Evolutionary conservation across 2,113 vertebrate species (phyloP).

Genomic region (Eolophus roseicapilla): DNA sequence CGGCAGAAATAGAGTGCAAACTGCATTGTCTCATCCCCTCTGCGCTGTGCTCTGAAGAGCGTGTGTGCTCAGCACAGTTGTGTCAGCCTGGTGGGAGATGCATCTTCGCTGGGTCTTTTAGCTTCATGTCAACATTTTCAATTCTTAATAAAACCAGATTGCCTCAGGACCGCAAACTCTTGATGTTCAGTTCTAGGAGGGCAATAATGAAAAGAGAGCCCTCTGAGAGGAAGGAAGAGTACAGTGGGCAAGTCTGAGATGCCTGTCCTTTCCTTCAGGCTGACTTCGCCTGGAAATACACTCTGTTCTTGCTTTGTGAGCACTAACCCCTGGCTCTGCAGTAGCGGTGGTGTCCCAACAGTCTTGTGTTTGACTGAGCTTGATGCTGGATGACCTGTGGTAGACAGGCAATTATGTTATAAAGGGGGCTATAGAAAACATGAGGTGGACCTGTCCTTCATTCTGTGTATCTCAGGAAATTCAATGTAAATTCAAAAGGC

Average conservation of each 20-base stretch:
- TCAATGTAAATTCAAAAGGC: background rate
- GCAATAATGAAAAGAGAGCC: background rate
- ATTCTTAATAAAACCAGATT: conserved; percentile 14
- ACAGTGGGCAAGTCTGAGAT: background rate
- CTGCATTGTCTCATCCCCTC: background rate
- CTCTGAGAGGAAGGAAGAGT: background rate
- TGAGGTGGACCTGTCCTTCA: background rate
- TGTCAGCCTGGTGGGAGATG: background rate
- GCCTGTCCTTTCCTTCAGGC: background rate
- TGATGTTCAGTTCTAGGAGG: background rate
- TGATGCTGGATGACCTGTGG: background rate
- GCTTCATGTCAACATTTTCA: background rate
- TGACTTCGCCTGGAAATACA: background rate
- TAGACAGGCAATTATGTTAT: background rate
- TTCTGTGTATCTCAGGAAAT: background rate
- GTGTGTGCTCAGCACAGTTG: background rate
- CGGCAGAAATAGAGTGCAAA: background rate
- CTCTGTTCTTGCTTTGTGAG: background rate
- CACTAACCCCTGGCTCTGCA: background rate
- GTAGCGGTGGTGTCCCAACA: background rate
- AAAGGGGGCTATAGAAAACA: background rate
- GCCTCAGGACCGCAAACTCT: background rate
- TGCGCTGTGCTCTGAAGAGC: background rate
- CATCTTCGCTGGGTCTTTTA: background rate
- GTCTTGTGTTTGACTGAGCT: background rate